These are phyloP conservation scores for Drosophila anomelani DNA, from an alignment of 2,888 invertebrate genomes.

Conservation along the genomic window DNA sequence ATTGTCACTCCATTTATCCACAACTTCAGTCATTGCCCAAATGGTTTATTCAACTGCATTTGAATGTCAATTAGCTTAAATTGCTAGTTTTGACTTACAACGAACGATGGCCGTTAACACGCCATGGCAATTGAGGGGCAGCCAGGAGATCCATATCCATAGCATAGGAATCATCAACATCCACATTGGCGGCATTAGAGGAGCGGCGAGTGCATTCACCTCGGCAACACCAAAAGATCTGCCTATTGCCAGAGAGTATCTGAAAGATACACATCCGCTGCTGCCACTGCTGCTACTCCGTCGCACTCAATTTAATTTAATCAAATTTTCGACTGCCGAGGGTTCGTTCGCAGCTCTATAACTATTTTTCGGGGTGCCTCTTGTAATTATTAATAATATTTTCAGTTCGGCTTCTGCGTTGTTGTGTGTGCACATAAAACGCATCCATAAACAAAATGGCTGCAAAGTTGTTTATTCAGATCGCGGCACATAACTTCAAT, in stretches of 20 bases:
- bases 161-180: slow-evolving; percentile 25
- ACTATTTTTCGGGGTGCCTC: slow-evolving; percentile 70
- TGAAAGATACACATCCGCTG: slow-evolving; percentile 40
- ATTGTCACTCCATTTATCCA: slow-evolving; percentile 10
- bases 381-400: slow-evolving; percentile 76
- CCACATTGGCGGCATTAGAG: slow-evolving; percentile 5
- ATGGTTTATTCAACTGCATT: slow-evolving; percentile 77
- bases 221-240: slow-evolving; percentile 44
- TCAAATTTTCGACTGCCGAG: slow-evolving; percentile 55
- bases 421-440: slow-evolving; percentile 72
- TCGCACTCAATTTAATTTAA: slow-evolving; percentile 79
- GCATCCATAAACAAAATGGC: slow-evolving; percentile 73
- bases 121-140: slow-evolving; percentile 64
- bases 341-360: slow-evolving; percentile 43
- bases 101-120: slow-evolving; percentile 69
- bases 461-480: slow-evolving; percentile 72
- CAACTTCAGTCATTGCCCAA: slow-evolving; percentile 30
- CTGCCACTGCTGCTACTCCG: slow-evolving; percentile 48
- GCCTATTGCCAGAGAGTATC: slow-evolving; percentile 21
- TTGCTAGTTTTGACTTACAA: slow-evolving; percentile 76
- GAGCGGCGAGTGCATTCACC: slow-evolving; percentile 70
- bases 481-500: slow-evolving; percentile 71
- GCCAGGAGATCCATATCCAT: slow-evolving; percentile 40
- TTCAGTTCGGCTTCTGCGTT: slow-evolving; percentile 1
- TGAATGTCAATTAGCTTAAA: slow-evolving; percentile 78